Base-by-base conservation (phyloP, 2,797 vertebrate species). In the Acipenser ruthenus region DNA sequence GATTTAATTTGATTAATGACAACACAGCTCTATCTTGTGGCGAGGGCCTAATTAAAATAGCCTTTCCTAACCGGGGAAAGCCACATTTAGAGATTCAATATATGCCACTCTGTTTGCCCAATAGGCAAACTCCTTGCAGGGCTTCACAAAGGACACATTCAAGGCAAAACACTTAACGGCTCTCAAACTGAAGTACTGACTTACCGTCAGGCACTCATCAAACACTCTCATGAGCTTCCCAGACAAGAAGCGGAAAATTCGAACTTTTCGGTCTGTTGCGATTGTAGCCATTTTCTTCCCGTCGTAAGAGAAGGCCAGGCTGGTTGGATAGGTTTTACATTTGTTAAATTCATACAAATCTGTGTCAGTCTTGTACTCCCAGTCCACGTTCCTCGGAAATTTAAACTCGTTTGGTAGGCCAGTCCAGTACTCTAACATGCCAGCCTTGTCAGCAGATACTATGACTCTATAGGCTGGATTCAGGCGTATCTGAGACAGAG, bases 381-480 rank as follows among this genome's bases (percentile, higher is more conserved):
- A 99, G 8, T 84, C 79, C 69, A 99, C 90, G 6, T 95, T 88
- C 79, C 84, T 93, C 7, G 96, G 97, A 73, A 99, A 99, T 77
- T 75, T 92, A 80, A 97, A 99, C 63, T 98, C 95, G 0, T 84
- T 91, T 6, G 89, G 89, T 65, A 95, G 93, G 15, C 97, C 96
- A 1, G 93, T 98, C 97, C 97, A 98, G 79, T 99, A 99, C 73
- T 99, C 97, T 7, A 99, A 83, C 96, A 99, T 99, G 50, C 97
- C 96, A 0, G 93, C 89, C 79, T 95, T 96, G 82, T 98, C 96
- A 3, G 95, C 92, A 7, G 97, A 98, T 49, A 99, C 95, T 6
- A 98, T 81, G 67, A 90, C 92, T 78, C 93, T 90, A 73, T 86
- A 98, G 72, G 83, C 85, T 6, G 93, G 79, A 75, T 99, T 99